Evolutionary conservation across 2,888 invertebrate genomes (phyloP).

Genomic region (Aethes cnicana): DNA sequence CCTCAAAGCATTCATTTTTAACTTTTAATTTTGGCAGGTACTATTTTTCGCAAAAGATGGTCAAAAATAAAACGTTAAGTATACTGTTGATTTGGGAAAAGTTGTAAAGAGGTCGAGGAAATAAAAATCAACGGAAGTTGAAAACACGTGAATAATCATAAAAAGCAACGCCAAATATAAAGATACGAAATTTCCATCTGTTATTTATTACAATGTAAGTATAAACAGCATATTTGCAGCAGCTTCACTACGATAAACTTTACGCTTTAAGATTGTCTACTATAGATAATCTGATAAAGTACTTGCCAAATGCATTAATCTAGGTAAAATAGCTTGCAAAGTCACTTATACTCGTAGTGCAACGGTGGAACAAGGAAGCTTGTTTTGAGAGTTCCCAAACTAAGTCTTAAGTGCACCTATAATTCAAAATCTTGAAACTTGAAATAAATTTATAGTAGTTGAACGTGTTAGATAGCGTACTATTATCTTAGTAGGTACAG

Average conservation of each 20-base stretch:
- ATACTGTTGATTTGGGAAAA: too few species aligned
- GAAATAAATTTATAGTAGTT: slow-evolving; percentile 30
- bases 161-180: too few species aligned
- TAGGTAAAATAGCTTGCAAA: slow-evolving; percentile 6
- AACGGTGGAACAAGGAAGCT: slow-evolving; percentile 18
- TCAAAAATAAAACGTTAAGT: too few species aligned
- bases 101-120: too few species aligned
- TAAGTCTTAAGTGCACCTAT: slow-evolving; percentile 30
- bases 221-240: neutral
- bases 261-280: neutral
- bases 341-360: slow-evolving; percentile 18
- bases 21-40: too few species aligned
- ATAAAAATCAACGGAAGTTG: too few species aligned
- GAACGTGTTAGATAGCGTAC: slow-evolving; percentile 24
- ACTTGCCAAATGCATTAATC: neutral
- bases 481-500: slow-evolving; percentile 19
- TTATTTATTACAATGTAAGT: neutral
- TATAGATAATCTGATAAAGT: neutral
- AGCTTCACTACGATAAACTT: neutral
- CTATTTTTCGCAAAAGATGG: too few species aligned
- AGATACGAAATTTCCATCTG: too few species aligned
- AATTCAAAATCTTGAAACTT: slow-evolving; percentile 31
- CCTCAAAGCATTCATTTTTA: too few species aligned
- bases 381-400: slow-evolving; percentile 27
- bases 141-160: too few species aligned